Evolutionary conservation across 37 sponge, comb jelly and placozoan species (phyloP).

Genomic region (Oscarella lobularis): DNA sequence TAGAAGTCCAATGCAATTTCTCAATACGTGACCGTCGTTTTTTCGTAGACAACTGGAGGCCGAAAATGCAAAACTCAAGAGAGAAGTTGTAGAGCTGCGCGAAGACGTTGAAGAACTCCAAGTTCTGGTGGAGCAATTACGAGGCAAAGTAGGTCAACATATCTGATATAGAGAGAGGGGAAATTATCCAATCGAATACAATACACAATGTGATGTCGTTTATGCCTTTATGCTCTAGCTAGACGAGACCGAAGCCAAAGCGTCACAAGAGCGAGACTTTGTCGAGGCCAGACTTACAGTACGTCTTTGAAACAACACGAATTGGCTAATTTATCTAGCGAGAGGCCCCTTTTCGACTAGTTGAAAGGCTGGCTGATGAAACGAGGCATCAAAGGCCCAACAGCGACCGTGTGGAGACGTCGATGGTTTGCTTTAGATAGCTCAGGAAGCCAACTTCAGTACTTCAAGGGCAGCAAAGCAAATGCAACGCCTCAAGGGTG

Average conservation of each 20-base stretch:
- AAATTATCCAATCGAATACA: no score
- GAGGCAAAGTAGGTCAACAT: not conserved
- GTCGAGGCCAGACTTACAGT: not conserved
- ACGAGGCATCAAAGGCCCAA: slow-evolving; percentile 1
- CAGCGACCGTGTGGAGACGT: not conserved
- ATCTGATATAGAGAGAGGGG: no score
- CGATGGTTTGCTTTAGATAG: not conserved
- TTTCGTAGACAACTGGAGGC: not conserved
- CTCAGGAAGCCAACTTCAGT: not conserved
- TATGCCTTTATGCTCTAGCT: not conserved
- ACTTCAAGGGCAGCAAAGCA: not conserved
- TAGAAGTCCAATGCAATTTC: no score
- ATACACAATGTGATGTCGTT: no score
- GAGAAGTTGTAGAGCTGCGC: not conserved
- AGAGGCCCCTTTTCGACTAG: not conserved
- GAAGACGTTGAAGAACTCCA: not conserved
- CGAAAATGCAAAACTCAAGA: not conserved
- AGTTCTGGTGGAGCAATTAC: not conserved
- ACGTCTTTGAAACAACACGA: not conserved
- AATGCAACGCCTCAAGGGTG: slow-evolving; percentile 1
- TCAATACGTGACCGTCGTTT: not conserved
- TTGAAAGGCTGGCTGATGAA: not conserved
- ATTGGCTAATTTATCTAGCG: not conserved
- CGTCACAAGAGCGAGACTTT: not conserved
- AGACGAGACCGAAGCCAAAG: not conserved